Conservation (phyloP, 2,113 vertebrate genomes). For the Macaca nemestrina region DNA sequence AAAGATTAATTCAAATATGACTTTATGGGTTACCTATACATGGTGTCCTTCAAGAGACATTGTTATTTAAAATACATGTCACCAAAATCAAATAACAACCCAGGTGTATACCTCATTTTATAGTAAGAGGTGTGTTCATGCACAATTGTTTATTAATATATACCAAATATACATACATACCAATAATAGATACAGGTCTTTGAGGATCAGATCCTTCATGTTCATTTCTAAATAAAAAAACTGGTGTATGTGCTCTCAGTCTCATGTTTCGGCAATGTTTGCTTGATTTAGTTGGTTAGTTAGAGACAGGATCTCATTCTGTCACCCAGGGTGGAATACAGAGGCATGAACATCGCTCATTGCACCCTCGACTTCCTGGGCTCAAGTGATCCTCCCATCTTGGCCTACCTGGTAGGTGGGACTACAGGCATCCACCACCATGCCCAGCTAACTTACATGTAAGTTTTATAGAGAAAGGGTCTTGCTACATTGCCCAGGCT, state of each 20-base stretch:
- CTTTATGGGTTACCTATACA: neutral
- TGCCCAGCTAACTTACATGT: too few species aligned
- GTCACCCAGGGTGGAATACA: too few species aligned
- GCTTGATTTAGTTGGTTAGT: too few species aligned
- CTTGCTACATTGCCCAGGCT: too few species aligned
- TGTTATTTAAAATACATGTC: neutral
- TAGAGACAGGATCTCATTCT: too few species aligned
- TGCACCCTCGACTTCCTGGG: too few species aligned
- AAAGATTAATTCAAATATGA: neutral
- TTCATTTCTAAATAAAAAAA: neutral
- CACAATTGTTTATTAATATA: neutral
- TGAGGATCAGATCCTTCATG: neutral
- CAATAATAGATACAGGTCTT: neutral
- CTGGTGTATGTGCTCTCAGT: neutral
- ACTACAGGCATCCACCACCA: too few species aligned
- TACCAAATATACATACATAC: neutral
- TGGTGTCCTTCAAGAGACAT: neutral
- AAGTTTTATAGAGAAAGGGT: too few species aligned
- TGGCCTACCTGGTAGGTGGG: too few species aligned
- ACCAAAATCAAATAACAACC: neutral
- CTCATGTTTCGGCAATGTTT: neutral
- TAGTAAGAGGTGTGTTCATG: neutral
- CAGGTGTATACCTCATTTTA: neutral
- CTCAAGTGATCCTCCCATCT: too few species aligned
- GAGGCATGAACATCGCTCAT: too few species aligned